Base-by-base conservation (phyloP, 2,797 vertebrate genomes). In the Columba guinea region DNA sequence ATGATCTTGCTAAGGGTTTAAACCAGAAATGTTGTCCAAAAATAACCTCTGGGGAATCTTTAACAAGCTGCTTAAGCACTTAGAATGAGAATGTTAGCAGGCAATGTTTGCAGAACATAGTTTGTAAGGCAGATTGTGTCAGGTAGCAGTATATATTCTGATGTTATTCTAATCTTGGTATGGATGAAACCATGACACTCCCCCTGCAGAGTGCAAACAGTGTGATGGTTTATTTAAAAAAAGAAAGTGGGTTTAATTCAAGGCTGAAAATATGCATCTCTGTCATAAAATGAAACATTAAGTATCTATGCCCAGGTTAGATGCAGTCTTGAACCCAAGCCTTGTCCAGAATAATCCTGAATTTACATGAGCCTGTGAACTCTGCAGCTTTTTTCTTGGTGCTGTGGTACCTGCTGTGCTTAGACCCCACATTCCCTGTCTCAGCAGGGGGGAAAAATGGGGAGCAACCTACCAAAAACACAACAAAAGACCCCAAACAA, bases 361-460 rank as follows among this genome's bases (percentile, higher is more conserved):
- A 64, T 12, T 53, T 32, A 16, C 22, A 4, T 13, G 18, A 87
- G n/a, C 17, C 44, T 63, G 39, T 55, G 15, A 79, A n/a, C 35
- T 46, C 28, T 49, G 44, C n/a, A 63, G 26, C 2, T 35, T 23
- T 7, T 35, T 9, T 52, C 51, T 77, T 0, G 1, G 3, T 51
- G 3, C 23, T 26, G n/a, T 49, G 73, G 55, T 19, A 11, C 8
- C 2, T 23, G 60, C 35, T 48, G 37, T 37, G 37, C 8, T 65
- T 23, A 0, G 3, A 49, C 4, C 17, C 28, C 26, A 5, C 5
- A 1, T 8, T 71, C 34, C 46, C 28, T 63, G 14, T 20, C 27
- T 35, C 9, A 2, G 51, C 2, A 1, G 8, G 6, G 7, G 19
- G 44, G 20, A 28, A 7, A 59, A 55, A 13, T 15, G 21, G 12